Base-by-base conservation (phyloP, 2,797 vertebrate species). In the Anabas testudineus region DNA sequence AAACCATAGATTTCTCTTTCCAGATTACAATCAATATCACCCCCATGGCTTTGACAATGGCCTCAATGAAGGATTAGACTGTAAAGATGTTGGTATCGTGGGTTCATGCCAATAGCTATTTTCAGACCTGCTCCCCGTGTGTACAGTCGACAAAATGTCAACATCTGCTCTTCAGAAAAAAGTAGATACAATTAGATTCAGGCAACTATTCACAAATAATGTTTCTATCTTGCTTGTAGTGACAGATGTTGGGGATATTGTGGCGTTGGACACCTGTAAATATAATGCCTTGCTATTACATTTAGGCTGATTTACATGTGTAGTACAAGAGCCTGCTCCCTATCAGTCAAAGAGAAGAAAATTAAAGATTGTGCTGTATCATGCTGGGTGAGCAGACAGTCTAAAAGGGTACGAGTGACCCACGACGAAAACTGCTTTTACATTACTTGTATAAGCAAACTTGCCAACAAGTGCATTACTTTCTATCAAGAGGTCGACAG, bases 1-100 rank as follows among this genome's bases (percentile, higher is more conserved):
- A 86, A 91, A 85, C 67, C 84, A 91, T 87, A 88, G 89, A 91
- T 90, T 90, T 89, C 76, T 84, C 82, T 84, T 87, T 90, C 85
- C 69, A 86, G 77, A 90, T 90, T 82, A 80, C 77, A 84, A 88
- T 91, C 88, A 66, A 90, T 91, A 85, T 67, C 45, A 30, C 75
- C 82, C 85, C 83, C 47, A 48, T 75, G 82, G 85, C 80, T 90
- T 87, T 83, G 80, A 87, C 84, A 88, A 86, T 69, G 73, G 79
- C 64, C 67, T 82, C 65, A 75, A 60, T 84, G 83, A 89, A 48
- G 83, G 66, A 90, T 87, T 84, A 87, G 72, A 76, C 74, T 66
- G 65, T 80, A 84, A 87, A 88, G 87, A 89, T 67, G 71, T 39
- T 61, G 64, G 74, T 66, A 53, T 59, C 84, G 84, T 71, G 80